Evolutionary conservation across 2,113 vertebrate genomes (phyloP), one percentile per base, ranked within the genome.

Genomic region (Trichechus manatus): DNA sequence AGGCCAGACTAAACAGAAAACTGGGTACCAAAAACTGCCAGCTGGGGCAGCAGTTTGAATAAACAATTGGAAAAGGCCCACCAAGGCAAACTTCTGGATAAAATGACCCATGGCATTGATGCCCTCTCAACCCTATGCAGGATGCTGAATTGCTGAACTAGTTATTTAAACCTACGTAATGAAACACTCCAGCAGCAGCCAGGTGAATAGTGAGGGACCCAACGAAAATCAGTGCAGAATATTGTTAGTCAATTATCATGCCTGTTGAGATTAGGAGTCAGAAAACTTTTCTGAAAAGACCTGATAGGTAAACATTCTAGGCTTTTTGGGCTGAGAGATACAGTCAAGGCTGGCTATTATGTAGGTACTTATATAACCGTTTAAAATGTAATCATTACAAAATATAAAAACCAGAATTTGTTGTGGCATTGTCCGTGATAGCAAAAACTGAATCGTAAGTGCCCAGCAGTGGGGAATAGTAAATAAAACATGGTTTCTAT

Each of bases 141-240:
- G 14, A 72, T 56, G 80, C 53, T 36, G 20, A 94, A 63, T 79
- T 83, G 56, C 53, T 20, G 2, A 92, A 84, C 70, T 79, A 53
- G 42, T 56, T 53, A 92, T 88, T 94, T 92, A 92, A 82, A 53
- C 29, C 78, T 50, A 87, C 92, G 15, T 72, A 88, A 94, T 96
- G 59, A 70, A 83, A 63, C 61, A 63, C 63, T 88, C 68, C 50
- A 68, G 70, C 27, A 63, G 59, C 22, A 88, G n/a, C 83, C 50
- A 87, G 78, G 61, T 94, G 87, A 91, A 91, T 83, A 87, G 59
- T 33, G 25, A 86, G 74, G 23, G 36, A 53, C 39, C 27, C 47
- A 92, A 83, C 39, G 50, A 70, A 94, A 91, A 87, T 91, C 91
- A 96, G 63, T 29, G 11, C 39, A n/a, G 20, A 78, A 83, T 78